Evolutionary conservation across 1,140 invertebrate species (phyloP), one percentile per base, ranked within the genome.

Genomic region (Lepidotrigona ventralis): DNA sequence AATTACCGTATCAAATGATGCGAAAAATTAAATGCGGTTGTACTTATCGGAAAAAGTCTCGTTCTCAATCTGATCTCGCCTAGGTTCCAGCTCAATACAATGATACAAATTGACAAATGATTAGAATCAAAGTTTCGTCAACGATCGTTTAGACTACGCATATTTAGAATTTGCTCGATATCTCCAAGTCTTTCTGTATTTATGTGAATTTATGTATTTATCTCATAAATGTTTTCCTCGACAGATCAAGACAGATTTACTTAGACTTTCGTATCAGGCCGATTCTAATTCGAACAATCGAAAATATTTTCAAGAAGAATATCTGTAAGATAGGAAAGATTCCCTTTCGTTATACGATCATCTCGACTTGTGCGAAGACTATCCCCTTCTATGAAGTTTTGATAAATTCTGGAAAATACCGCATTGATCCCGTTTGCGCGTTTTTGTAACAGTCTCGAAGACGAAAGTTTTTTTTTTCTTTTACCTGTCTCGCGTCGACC

Each of bases 381-480:
- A 33, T 26, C n/a, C 19, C n/a, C 19, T 75, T 58, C 46, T 23
- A 1, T 15, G 51, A 39, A 56, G 2, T 66, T 66, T 74, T 26
- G 51, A 15, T 66, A 64, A 58, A 85, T 84, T 46, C 21, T 79
- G 79, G 58, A 86, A 68, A 87, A 70, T 88, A 84, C 78, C 86
- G 89, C 83, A 83, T 91, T 91, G 90, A 91, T 91, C 90, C 90
- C 90, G 83, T 90, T 90, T 88, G 83, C 86, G 84, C 71, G 86
- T 87, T 63, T 88, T 15, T 85, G 56, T 66, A 70, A 46, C 29
- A 79, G 66, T 58, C 69, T 64, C n/a, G 23, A 63, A 60, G 58
- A 73, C 56, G n/a, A 81, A 81, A 58, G 53, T 46, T 71, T 46
- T 54, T 70, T 46, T 71, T 46, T 54, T 70, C 73, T 54, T 64